A percentile compares a stretch with the other conserved stretches of the same genome.
Conservation (phyloP, 2,888 invertebrate species). For the Stenodera caucasica region DNA sequence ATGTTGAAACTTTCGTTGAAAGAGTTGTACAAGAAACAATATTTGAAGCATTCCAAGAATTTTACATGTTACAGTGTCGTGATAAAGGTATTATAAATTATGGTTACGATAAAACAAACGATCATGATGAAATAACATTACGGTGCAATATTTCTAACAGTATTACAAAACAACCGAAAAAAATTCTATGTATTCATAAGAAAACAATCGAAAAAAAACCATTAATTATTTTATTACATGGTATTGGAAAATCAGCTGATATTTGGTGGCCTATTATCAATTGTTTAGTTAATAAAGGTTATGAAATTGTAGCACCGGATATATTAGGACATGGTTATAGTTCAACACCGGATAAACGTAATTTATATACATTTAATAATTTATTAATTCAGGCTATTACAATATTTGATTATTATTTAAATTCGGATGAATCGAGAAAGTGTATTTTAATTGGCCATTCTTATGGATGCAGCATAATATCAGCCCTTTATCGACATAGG, state of each 20-base stretch:
- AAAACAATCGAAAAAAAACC: constrained; percentile 52
- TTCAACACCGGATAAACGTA: constrained; percentile 60
- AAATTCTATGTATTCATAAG: constrained; percentile 11
- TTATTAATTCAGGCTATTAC: constrained; percentile 62
- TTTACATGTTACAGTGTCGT: constrained; percentile 35
- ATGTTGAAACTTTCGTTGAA: constrained; percentile 52
- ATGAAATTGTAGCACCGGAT: constrained; percentile 68
- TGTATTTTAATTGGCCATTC: constrained; percentile 69
- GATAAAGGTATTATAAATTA: constrained; percentile 44
- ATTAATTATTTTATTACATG: constrained; percentile 66
- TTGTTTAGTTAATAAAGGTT: constrained; percentile 62
- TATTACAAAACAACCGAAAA: constrained; percentile 7
- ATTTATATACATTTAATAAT: constrained; percentile 63
- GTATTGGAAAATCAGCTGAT: constrained; percentile 67
- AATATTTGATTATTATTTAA: constrained; percentile 65
- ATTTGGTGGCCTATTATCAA: constrained; percentile 64
- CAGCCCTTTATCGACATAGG: constrained; percentile 62
- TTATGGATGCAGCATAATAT: constrained; percentile 70
- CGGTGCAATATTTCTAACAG: constrained; percentile 22
- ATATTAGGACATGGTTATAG: constrained; percentile 70
- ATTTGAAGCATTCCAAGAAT: constrained; percentile 52
- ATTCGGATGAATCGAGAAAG: constrained; percentile 54
- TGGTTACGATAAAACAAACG: constrained; percentile 43
- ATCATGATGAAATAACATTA: constrained; percentile 32
- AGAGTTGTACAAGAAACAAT: constrained; percentile 50